phyloP scores from a whole-genome alignment of 2,888 invertebrate genomes.

The Nasonovia ribisnigri region DNA sequence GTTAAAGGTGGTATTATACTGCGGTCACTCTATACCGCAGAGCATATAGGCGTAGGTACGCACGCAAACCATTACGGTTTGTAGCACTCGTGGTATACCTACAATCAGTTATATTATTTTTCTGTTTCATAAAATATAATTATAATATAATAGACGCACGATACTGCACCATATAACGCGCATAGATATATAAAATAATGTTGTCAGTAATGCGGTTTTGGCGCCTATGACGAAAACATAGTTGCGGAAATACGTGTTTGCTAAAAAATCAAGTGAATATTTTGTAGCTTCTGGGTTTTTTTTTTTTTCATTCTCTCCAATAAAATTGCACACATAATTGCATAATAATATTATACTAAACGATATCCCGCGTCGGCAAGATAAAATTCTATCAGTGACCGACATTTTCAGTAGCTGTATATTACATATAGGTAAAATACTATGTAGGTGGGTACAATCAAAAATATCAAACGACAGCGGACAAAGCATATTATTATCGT shows the following conservation, averaged over 20 bases:
- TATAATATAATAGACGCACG: neutral
- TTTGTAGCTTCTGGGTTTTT: neutral
- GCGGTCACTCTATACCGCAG: too few species aligned
- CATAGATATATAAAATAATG: neutral
- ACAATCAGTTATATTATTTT: neutral
- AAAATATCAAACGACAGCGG: neutral
- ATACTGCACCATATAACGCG: neutral
- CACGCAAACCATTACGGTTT: neutral
- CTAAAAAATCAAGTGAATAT: neutral
- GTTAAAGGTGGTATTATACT: neutral
- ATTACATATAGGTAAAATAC: too few species aligned
- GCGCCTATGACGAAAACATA: neutral
- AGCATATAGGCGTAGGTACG: neutral
- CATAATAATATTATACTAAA: neutral
- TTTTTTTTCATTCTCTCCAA: neutral
- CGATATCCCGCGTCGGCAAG: neutral
- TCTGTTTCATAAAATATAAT: neutral
- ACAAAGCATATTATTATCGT: neutral
- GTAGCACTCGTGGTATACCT: neutral
- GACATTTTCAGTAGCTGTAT: neutral
- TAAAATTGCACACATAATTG: neutral
- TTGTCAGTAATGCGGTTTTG: neutral
- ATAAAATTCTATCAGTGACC: neutral
- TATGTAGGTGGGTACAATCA: neutral
- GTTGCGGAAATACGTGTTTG: neutral